These are phyloP conservation scores for Acrocephalus kingi DNA, from an alignment of 2,113 vertebrate species.

Conservation along the genomic window DNA sequence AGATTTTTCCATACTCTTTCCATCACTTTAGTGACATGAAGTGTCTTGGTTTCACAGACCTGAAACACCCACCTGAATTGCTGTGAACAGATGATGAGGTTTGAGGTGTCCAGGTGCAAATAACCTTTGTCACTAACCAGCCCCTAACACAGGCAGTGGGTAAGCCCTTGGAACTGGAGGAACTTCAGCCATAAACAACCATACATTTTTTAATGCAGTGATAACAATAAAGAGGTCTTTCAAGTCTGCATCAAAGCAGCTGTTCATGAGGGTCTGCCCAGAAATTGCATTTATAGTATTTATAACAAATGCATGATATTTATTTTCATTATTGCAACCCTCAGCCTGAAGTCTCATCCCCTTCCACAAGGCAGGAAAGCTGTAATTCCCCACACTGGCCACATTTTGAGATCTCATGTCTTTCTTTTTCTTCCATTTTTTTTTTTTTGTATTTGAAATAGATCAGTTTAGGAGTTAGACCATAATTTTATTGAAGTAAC, in stretches of 20 bases:
- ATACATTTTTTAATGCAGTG: no score
- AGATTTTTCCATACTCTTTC: neutral
- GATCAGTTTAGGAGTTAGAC: neutral
- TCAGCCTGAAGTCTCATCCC: neutral
- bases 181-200: neutral
- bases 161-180: neutral
- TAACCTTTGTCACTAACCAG: neutral
- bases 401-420: neutral
- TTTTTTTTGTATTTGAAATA: neutral
- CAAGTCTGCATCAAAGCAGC: neutral
- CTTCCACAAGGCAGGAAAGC: neutral
- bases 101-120: neutral
- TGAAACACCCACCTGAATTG: neutral
- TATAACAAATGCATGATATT: neutral
- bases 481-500: neutral
- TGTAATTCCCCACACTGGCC: neutral
- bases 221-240: neutral
- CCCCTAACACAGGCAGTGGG: neutral
- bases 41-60: accelerated
- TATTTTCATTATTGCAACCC: neutral
- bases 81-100: neutral
- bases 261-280: neutral
- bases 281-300: neutral
- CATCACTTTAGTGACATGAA: accelerated
- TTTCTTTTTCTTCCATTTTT: neutral